Base-by-base conservation (phyloP, 2,113 vertebrate genomes). In the Laticauda colubrina region DNA sequence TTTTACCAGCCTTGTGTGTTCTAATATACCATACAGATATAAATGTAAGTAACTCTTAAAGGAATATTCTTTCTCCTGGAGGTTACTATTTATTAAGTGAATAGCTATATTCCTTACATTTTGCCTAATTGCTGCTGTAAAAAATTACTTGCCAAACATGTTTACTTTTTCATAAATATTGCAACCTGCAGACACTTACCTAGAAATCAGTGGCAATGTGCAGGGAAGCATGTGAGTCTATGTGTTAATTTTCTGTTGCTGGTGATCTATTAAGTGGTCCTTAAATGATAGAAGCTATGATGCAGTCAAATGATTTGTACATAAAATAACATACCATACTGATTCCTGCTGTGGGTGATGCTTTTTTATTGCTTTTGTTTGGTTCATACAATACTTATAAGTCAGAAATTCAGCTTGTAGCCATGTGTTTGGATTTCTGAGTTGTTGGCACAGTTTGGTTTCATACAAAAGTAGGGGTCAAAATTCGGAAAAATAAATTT, bases 11-110 rank as follows among this genome's bases (percentile, higher is more conserved):
- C 92, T 98, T 99, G 64, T 99, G 99, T 97, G 98, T 99, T 97
- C 98, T 99, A 95, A 99, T 99, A 98, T 99, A 99, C 96, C 99
- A 99, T 97, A 99, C 98, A 39, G 99, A 99, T 96, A 99, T 99
- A 97, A 99, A 99, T 48, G 99, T 99, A 97, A 99, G 99, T 99
- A 98, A 95, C 95, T 89, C 54, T 87, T 0, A 91, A 93, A 94
- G 14, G 61, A 92, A 57, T 90, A 45, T 9, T 59, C 89, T 81
- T 15, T 94, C 57, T 94, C 55, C 57, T 20, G 11, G 12, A 21
- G 29, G 34, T 54, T 39, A 5, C 24, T 57, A 15, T 54, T 91
- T 55, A 34, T 6, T 85, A 56, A 85, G 43, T 1, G 14, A 85
- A 29, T 14, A 45, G 7, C 3, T 43, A 24, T 92, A 18, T 53